A percentile compares a stretch with the other conserved stretches of the same genome.
These are phyloP conservation scores for Drosophila parvula DNA, from an alignment of 1,140 invertebrate genomes.

Conservation along the genomic window DNA sequence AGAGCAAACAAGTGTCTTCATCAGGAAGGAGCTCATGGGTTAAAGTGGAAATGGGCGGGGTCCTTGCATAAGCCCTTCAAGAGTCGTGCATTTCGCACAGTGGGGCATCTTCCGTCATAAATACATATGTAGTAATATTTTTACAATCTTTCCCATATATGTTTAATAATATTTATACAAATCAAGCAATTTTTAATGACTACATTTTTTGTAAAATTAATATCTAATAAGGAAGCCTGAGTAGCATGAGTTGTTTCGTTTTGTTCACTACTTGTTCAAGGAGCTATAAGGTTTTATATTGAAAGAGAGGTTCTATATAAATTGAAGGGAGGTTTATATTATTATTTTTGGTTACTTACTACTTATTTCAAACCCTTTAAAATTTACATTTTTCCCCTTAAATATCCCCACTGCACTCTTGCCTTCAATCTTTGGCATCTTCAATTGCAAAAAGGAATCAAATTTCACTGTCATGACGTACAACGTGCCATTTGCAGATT, in stretches of 20 bases:
- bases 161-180: no score
- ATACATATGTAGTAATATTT: no score
- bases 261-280: not conserved
- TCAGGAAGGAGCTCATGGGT: slow-evolving; percentile 16
- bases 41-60: not conserved
- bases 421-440: slow-evolving; percentile 4
- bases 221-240: not conserved
- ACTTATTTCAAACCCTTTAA: not conserved
- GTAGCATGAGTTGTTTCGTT: no score
- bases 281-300: not conserved
- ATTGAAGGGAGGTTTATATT: no score
- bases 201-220: not conserved
- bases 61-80: slow-evolving; percentile 32
- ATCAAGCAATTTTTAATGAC: not conserved
- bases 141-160: no score
- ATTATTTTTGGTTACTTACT: not conserved
- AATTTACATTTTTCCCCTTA: not conserved
- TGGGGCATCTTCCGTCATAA: not conserved
- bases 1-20: slow-evolving; percentile 30
- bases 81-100: not conserved
- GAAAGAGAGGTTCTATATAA: no score
- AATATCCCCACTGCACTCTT: not conserved
- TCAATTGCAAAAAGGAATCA: slow-evolving; percentile 3
- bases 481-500: slow-evolving; percentile 39
- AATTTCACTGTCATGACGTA: slow-evolving; percentile 31